Evolutionary conservation across 1,140 invertebrate genomes (phyloP), one percentile per base, ranked within the genome.

Genomic region (Agrypnia vestita): DNA sequence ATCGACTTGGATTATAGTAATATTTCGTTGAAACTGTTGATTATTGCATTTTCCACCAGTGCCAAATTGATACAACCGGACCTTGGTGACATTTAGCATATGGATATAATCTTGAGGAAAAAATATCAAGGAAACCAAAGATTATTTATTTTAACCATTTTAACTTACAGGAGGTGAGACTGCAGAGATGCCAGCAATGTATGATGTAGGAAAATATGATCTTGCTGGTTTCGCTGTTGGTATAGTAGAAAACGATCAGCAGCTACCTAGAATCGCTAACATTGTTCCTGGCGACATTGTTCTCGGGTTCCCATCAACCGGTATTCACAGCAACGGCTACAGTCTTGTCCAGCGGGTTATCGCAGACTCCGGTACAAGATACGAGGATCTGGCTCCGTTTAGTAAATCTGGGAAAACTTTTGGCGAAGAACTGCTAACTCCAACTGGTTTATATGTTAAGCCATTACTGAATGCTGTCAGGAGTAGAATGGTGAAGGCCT

Each of bases 151-250:
- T 3, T 19, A 56, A 56, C 12, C 75, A 77, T 74, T 69, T 15
- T 43, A 21, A 35, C 8, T 44, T 84, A 86, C 87, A 94, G 97
- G 97, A 78, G 97, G 97, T 9, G 97, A 99, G 90, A 98, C 97
- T 11, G 97, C 97, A 0, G 97, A 98, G 89, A 98, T 99, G 97
- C 97, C 97, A 3, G 93, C 95, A 0, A 94, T 98, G 89, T 99
- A 98, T 87, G 86, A 89, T 0, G 85, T 89, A 4, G 94, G 93
- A 4, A 94, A 96, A 79, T 98, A 97, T 85, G 97, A 98, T 88
- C 86, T 98, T 43, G 97, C 97, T n/a, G 97, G 97, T 6, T 98
- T 98, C 90, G 93, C 96, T 51, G 95, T 98, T 4, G 97, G 97
- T 9, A 94, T 94, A 15, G 95, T 97, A 0, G 95, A 97, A 85